phyloP scores from a whole-genome alignment of 2,113 vertebrate species.

The Halichoerus grypus region DNA sequence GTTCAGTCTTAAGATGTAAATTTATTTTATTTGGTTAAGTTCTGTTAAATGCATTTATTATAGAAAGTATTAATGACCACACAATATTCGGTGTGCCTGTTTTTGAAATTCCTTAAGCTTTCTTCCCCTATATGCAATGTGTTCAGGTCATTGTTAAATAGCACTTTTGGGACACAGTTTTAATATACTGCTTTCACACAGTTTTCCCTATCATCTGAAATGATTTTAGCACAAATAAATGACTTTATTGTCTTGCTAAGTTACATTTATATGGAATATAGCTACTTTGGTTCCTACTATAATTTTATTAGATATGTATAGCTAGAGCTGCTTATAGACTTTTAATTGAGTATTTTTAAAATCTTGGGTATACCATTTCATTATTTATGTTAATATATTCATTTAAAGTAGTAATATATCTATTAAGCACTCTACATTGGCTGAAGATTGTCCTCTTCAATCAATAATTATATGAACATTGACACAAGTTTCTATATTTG shows the following conservation, averaged over 20 bases:
- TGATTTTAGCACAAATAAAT: not conserved
- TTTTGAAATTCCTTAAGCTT: conserved; percentile 21
- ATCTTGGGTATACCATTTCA: not conserved
- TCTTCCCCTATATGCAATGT: conserved; percentile 25
- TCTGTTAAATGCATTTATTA: conserved; percentile 49
- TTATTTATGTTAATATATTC: conserved; percentile 14
- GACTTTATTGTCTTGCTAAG: not conserved
- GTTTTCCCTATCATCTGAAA: conserved; percentile 15
- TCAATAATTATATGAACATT: not conserved
- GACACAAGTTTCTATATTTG: not conserved
- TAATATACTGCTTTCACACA: conserved; percentile 36
- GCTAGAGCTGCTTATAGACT: not conserved
- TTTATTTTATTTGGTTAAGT: conserved; percentile 71
- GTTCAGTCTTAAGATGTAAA: conserved; percentile 58
- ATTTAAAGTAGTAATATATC: not conserved
- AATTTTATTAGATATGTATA: not conserved
- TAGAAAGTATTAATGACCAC: not conserved
- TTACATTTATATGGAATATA: not conserved
- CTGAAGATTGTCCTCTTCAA: not conserved
- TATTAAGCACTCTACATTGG: not conserved
- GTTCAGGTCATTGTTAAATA: conserved; percentile 7
- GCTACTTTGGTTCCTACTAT: not conserved
- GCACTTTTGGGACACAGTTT: conserved; percentile 49
- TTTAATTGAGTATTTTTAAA: not conserved
- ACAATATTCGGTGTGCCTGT: conserved; percentile 8